phyloP scores from a whole-genome alignment of 92 coral and sea anemone genomes.

The Phenganax subtilis region DNA sequence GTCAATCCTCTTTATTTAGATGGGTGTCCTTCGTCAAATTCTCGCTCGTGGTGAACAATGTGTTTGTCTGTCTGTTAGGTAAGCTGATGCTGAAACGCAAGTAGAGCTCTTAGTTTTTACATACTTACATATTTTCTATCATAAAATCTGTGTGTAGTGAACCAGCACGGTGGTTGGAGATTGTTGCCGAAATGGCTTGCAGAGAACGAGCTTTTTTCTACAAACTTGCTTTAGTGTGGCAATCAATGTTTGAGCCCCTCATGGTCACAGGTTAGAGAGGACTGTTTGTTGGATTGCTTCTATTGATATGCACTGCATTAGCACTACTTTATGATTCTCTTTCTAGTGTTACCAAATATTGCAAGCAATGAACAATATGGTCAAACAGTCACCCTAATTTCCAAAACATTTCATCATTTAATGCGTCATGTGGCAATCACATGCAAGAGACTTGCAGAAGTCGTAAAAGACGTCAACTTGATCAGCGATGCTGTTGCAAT shows the following conservation, averaged over 20 bases:
- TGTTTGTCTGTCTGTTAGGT: slow-evolving; percentile 36
- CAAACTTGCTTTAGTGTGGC: slow-evolving; percentile 94
- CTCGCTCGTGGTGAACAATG: slow-evolving; percentile 28
- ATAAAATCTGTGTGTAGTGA: slow-evolving; percentile 45
- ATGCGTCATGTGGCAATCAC: slow-evolving; percentile 81
- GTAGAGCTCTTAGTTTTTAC: not conserved
- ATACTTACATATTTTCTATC: not conserved
- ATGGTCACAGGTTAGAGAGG: slow-evolving; percentile 62
- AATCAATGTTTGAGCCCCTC: slow-evolving; percentile 79
- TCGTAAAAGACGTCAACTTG: slow-evolving; percentile 53
- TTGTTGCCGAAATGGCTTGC: slow-evolving; percentile 77
- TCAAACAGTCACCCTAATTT: slow-evolving; percentile 60
- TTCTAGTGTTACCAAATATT: slow-evolving; percentile 63
- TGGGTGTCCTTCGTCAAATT: slow-evolving; percentile 16
- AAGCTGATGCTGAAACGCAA: not conserved
- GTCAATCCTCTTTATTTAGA: not conserved
- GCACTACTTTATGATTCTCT: not conserved
- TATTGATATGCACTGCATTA: not conserved
- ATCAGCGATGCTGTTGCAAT: slow-evolving; percentile 54
- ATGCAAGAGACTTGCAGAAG: slow-evolving; percentile 50
- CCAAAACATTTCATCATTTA: slow-evolving; percentile 62
- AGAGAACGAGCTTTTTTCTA: slow-evolving; percentile 81
- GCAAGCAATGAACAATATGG: slow-evolving; percentile 63
- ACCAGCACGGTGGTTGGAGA: slow-evolving; percentile 56
- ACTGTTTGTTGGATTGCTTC: not conserved